Evolutionary conservation across 2,797 vertebrate species (phyloP), one percentile per base, ranked within the genome.

Genomic region (Pangasius larnaudii): DNA sequence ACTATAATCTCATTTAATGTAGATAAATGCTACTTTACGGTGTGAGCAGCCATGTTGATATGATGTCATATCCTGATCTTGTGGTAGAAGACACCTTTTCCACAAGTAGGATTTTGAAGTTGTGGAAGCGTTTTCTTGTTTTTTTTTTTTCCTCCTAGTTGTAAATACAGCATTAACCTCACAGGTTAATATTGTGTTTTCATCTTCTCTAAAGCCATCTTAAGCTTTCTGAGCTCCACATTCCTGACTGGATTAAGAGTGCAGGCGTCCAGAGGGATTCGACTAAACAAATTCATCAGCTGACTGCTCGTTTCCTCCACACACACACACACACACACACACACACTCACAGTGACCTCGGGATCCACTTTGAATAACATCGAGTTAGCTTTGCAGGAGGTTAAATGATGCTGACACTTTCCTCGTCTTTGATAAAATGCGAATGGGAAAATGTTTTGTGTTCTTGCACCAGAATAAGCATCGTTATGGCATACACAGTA

Each of bases 161-260:
- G 18, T 9, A 24, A 72, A 14, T 9, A 5, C 24, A 27, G 36
- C 36, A 10, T 42, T 42, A 24, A 42, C 9, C 18, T 72, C 5
- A 39, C 33, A 69, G 30, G 19, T 79, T 36, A 58, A 58, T 36
- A 5, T 16, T 79, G 30, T 56, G 51, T 36, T 84, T 77, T 49
- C 58, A 65, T 61, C 33, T 53, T 18, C 85, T 58, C 42, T 71
- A 86, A 91, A 51, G 13, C 46, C 2, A 11, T 24, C 46, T 51
- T 77, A 77, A 53, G 46, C 5, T 51, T 78, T 78, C 30, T 56
- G 87, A 93, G 88, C 83, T 14, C 83, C 63, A 90, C 95, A 96
- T 96, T 96, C 96, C 95, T 13, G 75, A 88, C 88, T 53, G 89
- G 95, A 96, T 96, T 96, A 97, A 86, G 80, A 85, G 49, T 51